These are phyloP conservation scores for Coelogynopora nodosa DNA, from an alignment of 2,888 invertebrate genomes.

Conservation along the genomic window DNA sequence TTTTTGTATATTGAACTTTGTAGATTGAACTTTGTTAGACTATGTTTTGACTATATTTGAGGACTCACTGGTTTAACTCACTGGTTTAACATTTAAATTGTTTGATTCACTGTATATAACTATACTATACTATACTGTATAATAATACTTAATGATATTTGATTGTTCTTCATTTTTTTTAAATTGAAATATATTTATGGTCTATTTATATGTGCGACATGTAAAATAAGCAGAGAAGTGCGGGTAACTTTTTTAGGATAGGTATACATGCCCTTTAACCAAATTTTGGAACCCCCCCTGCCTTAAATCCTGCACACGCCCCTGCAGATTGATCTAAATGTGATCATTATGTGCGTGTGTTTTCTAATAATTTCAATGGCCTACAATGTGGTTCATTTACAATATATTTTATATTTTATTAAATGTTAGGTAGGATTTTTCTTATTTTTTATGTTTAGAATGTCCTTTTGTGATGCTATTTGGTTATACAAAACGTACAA, in stretches of 20 bases:
- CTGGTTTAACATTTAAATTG: background rate
- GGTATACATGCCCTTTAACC: background rate
- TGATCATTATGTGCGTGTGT: no score
- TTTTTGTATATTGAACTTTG: background rate
- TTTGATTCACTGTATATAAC: background rate
- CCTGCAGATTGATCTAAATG: no score
- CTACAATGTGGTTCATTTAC: no score
- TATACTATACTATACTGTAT: slow-evolving; percentile 1
- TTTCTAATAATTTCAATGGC: no score
- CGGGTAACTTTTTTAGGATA: background rate
- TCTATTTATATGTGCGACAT: background rate
- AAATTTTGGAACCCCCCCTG: background rate
- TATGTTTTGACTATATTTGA: background rate
- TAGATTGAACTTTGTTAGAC: background rate
- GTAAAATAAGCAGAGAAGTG: background rate
- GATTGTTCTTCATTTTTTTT: background rate
- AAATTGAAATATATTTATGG: background rate
- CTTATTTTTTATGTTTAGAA: no score
- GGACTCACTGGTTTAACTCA: background rate
- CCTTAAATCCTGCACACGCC: slow-evolving; percentile 25
- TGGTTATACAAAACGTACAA: no score
- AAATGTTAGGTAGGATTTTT: no score
- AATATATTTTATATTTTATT: no score
- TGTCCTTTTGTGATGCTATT: no score
- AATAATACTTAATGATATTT: background rate